Conservation (phyloP, 1,140 invertebrate species). For the Hyphantria cunea region DNA sequence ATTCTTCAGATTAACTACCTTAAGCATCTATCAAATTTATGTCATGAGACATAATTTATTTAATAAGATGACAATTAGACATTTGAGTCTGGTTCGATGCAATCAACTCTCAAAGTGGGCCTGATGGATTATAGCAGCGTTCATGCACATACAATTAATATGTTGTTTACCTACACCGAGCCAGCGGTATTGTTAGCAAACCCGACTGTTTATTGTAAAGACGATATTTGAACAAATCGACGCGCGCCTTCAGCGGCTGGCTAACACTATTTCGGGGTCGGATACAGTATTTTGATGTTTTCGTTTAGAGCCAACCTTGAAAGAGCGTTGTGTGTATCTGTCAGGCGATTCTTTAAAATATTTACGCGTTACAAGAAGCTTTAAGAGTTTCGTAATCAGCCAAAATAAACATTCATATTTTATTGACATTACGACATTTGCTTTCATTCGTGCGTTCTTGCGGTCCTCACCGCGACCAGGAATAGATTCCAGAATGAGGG, state of each 20-base stretch:
- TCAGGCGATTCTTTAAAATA: slow-evolving; percentile 65
- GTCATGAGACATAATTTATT: too few relatives aligned
- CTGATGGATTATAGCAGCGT: neutral
- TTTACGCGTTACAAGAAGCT: slow-evolving; percentile 60
- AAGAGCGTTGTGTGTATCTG: slow-evolving; percentile 44
- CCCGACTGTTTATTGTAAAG: slow-evolving; percentile 40
- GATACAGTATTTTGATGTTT: slow-evolving; percentile 63
- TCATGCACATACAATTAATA: slow-evolving; percentile 27
- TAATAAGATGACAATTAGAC: too few relatives aligned
- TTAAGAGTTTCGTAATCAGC: slow-evolving; percentile 73
- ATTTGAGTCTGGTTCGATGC: neutral
- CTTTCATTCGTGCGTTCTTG: slow-evolving; percentile 50
- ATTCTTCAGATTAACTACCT: slow-evolving; percentile 3
- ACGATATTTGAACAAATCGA: slow-evolving; percentile 44
- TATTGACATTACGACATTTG: slow-evolving; percentile 77
- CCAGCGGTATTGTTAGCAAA: slow-evolving; percentile 43
- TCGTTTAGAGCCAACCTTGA: slow-evolving; percentile 63
- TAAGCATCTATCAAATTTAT: neutral
- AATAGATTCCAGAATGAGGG: slow-evolving; percentile 67
- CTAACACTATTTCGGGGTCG: slow-evolving; percentile 63
- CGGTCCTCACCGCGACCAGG: slow-evolving; percentile 51
- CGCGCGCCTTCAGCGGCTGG: slow-evolving; percentile 44
- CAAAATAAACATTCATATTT: slow-evolving; percentile 78
- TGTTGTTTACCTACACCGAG: slow-evolving; percentile 35
- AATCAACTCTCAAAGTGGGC: neutral